Percentiles rank a stretch among this genome's conserved stretches.
Conservation (phyloP, 2,888 invertebrate species). For the Metallyticus violacea region DNA sequence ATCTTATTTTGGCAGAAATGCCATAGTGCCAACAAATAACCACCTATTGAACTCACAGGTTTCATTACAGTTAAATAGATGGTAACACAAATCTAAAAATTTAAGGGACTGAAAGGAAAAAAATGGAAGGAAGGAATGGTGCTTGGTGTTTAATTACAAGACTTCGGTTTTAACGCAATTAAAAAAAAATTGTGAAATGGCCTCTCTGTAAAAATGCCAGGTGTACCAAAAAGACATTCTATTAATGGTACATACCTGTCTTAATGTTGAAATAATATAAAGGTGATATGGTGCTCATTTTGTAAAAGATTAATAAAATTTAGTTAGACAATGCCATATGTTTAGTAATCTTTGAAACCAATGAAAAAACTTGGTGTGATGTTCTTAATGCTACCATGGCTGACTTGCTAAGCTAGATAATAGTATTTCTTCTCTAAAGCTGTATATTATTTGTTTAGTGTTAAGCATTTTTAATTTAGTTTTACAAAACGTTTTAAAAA, state of each 20-base stretch:
- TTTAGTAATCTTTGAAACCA: too few relatives aligned
- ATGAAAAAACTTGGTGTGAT: too few relatives aligned
- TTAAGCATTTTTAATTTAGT: too few relatives aligned
- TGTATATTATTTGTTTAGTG: neutral
- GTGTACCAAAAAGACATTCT: neutral
- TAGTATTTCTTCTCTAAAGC: neutral
- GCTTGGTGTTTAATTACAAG: neutral
- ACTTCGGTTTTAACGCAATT: neutral
- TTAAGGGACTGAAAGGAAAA: neutral
- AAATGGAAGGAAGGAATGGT: neutral
- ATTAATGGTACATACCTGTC: too few relatives aligned
- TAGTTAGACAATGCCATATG: neutral
- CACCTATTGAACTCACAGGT: neutral
- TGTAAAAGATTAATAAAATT: neutral
- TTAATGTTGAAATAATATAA: neutral
- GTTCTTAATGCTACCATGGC: too few relatives aligned
- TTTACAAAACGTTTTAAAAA: neutral
- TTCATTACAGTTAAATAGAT: neutral
- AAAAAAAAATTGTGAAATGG: neutral
- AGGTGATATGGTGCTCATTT: neutral
- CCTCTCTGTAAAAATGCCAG: neutral
- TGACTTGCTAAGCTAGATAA: neutral
- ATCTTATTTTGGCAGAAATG: neutral
- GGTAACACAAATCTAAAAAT: neutral
- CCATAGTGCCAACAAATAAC: conserved; percentile 1